These are phyloP conservation scores for Calliphora vomitoria DNA, from an alignment of 2,888 invertebrate species.

Conservation along the genomic window DNA sequence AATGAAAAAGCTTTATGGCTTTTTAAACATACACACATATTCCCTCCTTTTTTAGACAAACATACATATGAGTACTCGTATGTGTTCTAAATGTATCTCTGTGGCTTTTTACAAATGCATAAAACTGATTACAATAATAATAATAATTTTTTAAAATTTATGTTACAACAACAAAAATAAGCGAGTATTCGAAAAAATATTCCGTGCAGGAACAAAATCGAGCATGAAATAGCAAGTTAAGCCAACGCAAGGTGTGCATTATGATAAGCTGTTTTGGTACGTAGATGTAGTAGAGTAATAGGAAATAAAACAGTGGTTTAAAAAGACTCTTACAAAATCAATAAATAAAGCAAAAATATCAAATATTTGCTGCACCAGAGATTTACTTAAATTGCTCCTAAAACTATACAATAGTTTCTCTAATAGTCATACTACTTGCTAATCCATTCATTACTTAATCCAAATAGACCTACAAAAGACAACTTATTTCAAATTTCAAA, in stretches of 20 bases:
- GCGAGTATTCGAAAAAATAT: constrained; percentile 40
- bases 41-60: neutral
- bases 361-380: no score
- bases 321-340: neutral
- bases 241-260: constrained; percentile 75
- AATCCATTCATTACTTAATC: no score
- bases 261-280: constrained; percentile 72
- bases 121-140: constrained; percentile 84
- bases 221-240: constrained; percentile 58
- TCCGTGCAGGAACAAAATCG: constrained; percentile 29
- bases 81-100: constrained; percentile 74
- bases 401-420: constrained; percentile 1
- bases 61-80: constrained; percentile 6
- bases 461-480: no score
- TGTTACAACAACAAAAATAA: constrained; percentile 67
- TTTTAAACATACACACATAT: constrained; percentile 46
- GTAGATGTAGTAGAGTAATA: constrained; percentile 3
- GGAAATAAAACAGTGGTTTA: constrained; percentile 17
- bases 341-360: no score
- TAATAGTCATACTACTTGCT: no score
- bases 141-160: constrained; percentile 79
- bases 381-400: neutral
- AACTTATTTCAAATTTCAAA: no score
- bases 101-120: constrained; percentile 83
- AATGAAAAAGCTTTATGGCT: constrained; percentile 66